These are phyloP conservation scores for Alosa sapidissima DNA, from an alignment of 2,797 vertebrate species.

Conservation along the genomic window DNA sequence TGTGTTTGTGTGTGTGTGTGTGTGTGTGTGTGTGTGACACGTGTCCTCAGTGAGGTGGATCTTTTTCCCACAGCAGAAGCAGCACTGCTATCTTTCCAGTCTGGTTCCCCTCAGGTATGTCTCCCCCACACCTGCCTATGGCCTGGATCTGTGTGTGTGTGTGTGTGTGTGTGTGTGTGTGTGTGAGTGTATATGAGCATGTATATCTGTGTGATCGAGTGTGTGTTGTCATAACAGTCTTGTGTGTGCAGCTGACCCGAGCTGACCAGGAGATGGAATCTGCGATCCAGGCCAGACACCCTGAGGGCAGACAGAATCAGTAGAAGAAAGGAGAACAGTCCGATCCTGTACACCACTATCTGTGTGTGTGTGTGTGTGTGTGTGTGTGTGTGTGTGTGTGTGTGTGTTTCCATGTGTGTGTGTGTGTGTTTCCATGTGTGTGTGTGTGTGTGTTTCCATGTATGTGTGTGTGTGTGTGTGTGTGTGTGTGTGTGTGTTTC, in stretches of 20 bases:
- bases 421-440: too few relatives aligned
- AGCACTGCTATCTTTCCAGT: constrained; percentile 36
- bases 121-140: constrained; percentile 38
- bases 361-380: too few relatives aligned
- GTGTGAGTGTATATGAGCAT: neutral
- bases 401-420: too few relatives aligned
- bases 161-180: neutral
- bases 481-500: too few relatives aligned
- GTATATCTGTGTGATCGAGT: neutral
- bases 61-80: too few relatives aligned
- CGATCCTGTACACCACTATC: too few relatives aligned
- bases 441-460: too few relatives aligned
- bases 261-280: constrained; percentile 24
- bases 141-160: constrained; percentile 19
- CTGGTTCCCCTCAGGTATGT: constrained; percentile 42
- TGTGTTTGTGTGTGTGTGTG: neutral
- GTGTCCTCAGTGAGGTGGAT: too few relatives aligned
- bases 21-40: neutral
- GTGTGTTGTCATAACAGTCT: constrained; percentile 29
- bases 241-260: neutral
- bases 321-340: too few relatives aligned
- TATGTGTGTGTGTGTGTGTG: too few relatives aligned
- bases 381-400: too few relatives aligned
- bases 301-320: neutral
- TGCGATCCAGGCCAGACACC: neutral